Base-by-base conservation (phyloP, 2,797 vertebrate genomes). In the Sparidentex hasta region DNA sequence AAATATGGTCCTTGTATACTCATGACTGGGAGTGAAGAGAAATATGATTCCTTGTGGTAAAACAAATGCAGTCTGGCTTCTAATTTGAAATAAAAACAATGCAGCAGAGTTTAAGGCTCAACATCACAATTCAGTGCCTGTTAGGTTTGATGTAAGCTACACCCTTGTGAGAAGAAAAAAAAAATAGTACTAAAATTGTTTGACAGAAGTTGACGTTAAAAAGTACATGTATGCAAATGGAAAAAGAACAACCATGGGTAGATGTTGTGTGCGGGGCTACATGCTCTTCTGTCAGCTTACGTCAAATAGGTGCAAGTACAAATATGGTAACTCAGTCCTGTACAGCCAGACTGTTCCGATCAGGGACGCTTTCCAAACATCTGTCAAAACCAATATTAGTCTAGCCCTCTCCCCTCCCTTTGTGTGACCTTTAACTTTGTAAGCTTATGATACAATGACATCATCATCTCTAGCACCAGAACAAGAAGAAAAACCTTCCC, bases 361-460 rank as follows among this genome's bases (percentile, higher is more conserved):
- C 47, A 65, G 56, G 17, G 43, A 50, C 25, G 27, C 23, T 54
- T 65, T 74, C 25, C 14, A 14, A 75, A 58, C 48, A 71, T n/a
- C 12, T 52, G 44, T 67, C 62, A 64, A 43, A 74, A 61, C n/a
- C 41, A 78, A 52, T 47, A 58, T 54, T 46, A 50, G 23, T 68
- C n/a, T 17, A 51, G 48, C 21, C 27, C 74, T 14, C 9, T 58
- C 7, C 20, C 33, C n/a, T 29, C 8, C 50, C 41, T 65, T 62
- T 0, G 1, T 52, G 25, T 69, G 63, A 65, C 63, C 25, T 52
- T 65, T 33, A 57, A 56, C 50, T 69, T 29, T 58, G 41, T 9
- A 51, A 4, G 18, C n/a, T 27, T 57, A 52, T 68, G 47, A 16
- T 18, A 14, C 5, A 0, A n/a, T 29, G 61, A 59, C 12, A 18